Evolutionary conservation across 2,888 invertebrate species (phyloP), one percentile per base, ranked within the genome.

Genomic region (Blastobasis lacticolella): DNA sequence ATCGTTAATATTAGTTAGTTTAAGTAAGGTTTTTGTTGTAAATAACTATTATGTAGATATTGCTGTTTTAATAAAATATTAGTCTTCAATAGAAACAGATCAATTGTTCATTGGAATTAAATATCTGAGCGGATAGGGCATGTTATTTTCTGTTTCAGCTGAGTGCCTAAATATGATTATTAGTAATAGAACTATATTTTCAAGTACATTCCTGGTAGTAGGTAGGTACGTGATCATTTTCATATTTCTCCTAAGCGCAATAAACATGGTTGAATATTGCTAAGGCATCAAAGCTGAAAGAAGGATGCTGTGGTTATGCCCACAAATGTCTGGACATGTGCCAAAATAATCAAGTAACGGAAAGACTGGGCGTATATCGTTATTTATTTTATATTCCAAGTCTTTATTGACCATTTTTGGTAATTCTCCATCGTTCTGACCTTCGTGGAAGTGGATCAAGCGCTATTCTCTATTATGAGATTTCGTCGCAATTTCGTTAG

Each of bases 301-400:
- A 66, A 70, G 65, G 67, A 69, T 67, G 64, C 60, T 66, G 64
- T 64, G 68, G 64, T 57, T 57, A 10, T 9, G 60, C 54, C 69
- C 69, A 62, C 70, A 66, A 74, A 64, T 64, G 61, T 63, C 77
- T 86, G 83, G 86, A 75, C 64, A 59, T 54, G 52, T 55, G 85
- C 86, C 84, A 86, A 81, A 75, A 80, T 80, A 79, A 83, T 81
- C 79, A 71, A 73, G 70, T 72, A 71, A 76, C 69, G 74, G 68
- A 70, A 77, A 71, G 64, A 66, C 66, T 53, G 57, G 63, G 71
- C 71, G 59, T 72, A 64, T 67, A 71, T 70, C 63, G 65, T 73
- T 75, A 73, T 75, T 75, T 76, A 73, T 75, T 77, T 71, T 69
- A 69, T 78, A 69, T 70, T 66, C 57, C 59, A 55, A 62, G 60